Conservation (phyloP, 1,140 invertebrate species). For the Linepithema humile region DNA sequence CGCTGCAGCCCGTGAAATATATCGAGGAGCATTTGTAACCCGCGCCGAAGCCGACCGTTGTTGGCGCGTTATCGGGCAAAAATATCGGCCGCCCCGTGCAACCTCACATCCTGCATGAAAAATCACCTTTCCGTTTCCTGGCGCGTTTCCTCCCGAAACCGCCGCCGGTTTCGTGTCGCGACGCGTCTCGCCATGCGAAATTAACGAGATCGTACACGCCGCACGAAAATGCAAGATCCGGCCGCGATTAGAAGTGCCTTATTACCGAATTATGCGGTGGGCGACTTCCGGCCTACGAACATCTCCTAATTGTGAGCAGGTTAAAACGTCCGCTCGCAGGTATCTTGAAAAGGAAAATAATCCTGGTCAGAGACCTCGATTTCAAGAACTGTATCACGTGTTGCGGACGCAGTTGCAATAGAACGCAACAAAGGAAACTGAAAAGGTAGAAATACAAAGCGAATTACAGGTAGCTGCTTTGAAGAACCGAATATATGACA, state of each 20-base stretch:
- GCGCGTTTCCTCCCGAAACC: slow-evolving; percentile 50
- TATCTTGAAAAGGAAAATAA: background rate
- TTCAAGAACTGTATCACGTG: background rate
- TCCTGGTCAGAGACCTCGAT: slow-evolving; percentile 23
- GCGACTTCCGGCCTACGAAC: slow-evolving; percentile 41
- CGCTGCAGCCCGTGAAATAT: slow-evolving; percentile 22
- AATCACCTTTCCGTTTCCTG: slow-evolving; percentile 60
- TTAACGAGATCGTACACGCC: slow-evolving; percentile 42
- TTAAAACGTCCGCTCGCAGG: slow-evolving; percentile 1
- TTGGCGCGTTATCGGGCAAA: slow-evolving; percentile 50
- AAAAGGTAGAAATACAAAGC: background rate
- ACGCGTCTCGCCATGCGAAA: slow-evolving; percentile 26
- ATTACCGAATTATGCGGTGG: slow-evolving; percentile 58
- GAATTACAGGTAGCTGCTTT: background rate
- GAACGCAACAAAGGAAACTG: background rate
- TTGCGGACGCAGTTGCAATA: background rate
- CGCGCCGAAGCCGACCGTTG: slow-evolving; percentile 19
- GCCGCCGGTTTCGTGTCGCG: background rate
- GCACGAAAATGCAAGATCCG: slow-evolving; percentile 42
- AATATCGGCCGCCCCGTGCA: slow-evolving; percentile 44
- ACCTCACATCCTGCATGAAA: slow-evolving; percentile 54
- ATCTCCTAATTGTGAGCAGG: slow-evolving; percentile 45
- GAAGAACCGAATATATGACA: no score
- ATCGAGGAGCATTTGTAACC: slow-evolving; percentile 46
- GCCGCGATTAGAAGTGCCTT: slow-evolving; percentile 56